Percentiles rank a stretch among this genome's conserved stretches.
phyloP scores from a whole-genome alignment of 2,888 invertebrate genomes.

The Drosophila aldrichi region DNA sequence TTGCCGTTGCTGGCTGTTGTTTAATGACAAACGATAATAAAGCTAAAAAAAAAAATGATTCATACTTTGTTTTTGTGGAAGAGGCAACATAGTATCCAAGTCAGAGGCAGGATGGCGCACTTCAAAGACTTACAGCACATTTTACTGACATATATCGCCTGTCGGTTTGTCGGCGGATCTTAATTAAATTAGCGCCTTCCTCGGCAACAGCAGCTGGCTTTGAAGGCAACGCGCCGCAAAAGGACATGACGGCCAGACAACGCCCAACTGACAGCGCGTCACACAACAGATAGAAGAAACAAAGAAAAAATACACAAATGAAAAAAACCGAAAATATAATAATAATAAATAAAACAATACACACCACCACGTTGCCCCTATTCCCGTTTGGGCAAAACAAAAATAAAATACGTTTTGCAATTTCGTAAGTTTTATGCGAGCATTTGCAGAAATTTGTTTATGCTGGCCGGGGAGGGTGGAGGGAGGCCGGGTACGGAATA shows the following conservation, averaged over 20 bases:
- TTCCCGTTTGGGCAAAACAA: slow-evolving; percentile 29
- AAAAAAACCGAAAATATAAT: slow-evolving; percentile 9
- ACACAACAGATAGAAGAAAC: slow-evolving; percentile 4
- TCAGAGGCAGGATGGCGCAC: slow-evolving; percentile 16
- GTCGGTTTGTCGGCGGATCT: slow-evolving; percentile 53
- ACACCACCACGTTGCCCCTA: slow-evolving; percentile 5
- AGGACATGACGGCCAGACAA: slow-evolving; percentile 32
- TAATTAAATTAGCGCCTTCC: slow-evolving; percentile 71
- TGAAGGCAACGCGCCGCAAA: slow-evolving; percentile 53
- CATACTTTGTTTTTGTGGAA: slow-evolving; percentile 30
- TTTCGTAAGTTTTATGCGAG: slow-evolving; percentile 77
- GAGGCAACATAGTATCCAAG: not conserved
- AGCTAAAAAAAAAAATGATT: slow-evolving; percentile 32
- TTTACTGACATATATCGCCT: slow-evolving; percentile 69
- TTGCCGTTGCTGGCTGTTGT: slow-evolving; percentile 18
- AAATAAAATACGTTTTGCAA: slow-evolving; percentile 75
- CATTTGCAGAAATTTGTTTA: slow-evolving; percentile 73
- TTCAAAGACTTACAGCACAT: slow-evolving; percentile 68
- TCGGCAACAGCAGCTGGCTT: slow-evolving; percentile 25
- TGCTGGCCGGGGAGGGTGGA: slow-evolving; percentile 30
- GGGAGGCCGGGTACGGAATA: slow-evolving; percentile 1
- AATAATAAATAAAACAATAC: slow-evolving; percentile 19
- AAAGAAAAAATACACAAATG: slow-evolving; percentile 13
- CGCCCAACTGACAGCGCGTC: slow-evolving; percentile 59
- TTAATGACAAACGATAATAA: slow-evolving; percentile 52